Evolutionary conservation across 2,888 invertebrate genomes (phyloP), one percentile per base, ranked within the genome.

Genomic region (Perdita meconis): DNA sequence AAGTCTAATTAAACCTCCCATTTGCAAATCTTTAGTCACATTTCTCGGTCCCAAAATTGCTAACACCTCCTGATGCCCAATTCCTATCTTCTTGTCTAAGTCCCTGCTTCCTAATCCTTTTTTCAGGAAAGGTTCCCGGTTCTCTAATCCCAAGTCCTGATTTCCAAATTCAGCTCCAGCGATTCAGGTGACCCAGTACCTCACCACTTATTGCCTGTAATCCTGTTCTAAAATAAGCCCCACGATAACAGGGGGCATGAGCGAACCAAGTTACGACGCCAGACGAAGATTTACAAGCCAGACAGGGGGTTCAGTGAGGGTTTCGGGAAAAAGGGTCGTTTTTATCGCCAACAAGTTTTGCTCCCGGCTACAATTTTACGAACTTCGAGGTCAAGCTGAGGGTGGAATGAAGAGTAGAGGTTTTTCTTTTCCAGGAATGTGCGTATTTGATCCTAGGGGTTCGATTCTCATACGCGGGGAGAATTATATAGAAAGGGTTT

Each of bases 211-310:
- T n/a, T n/a, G n/a, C n/a, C n/a, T n/a, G n/a, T n/a, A n/a, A n/a
- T n/a, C n/a, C n/a, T n/a, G n/a, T n/a, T n/a, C n/a, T n/a, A n/a
- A n/a, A n/a, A n/a, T 44, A 8, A 38, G 24, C 4, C 34, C 76
- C 78, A 86, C 87, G 85, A 86, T 87, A 88, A 88, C 75, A n/a
- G n/a, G 86, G 84, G 66, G 72, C 70, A 44, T 63, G 44, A 70
- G 78, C 73, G 73, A 83, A 72, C 53, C 56, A n/a, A 51, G 81
- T 68, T 2, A 64, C 78, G 78, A 76, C 53, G 70, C 34, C 68
- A 10, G 6, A 19, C 10, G 51, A 71, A 77, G 70, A 81, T 81
- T 83, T 83, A 75, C 67, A 70, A 63, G 26, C 59, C 36, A 16
- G 57, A 30, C 30, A 13, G 66, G 3, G 59, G 3, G 24, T 8